Conservation (phyloP, 2,888 invertebrate genomes). For the Hirtodrosophila trivittata region DNA sequence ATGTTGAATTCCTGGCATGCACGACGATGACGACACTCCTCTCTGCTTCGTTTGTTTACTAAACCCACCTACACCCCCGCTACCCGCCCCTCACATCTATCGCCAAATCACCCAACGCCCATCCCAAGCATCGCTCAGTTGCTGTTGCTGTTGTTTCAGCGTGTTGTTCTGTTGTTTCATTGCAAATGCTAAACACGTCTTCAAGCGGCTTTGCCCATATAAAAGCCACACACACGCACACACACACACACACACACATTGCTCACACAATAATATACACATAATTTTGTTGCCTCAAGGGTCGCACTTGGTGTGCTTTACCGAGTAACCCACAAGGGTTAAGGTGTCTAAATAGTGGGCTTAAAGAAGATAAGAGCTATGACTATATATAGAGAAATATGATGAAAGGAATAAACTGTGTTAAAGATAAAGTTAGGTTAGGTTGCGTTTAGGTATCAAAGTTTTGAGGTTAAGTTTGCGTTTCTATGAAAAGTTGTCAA, state of each 20-base stretch:
- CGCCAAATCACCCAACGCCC: slow-evolving; percentile 25
- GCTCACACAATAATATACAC: neutral
- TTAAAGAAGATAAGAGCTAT: too few species aligned
- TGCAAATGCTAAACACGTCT: slow-evolving; percentile 75
- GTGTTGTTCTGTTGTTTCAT: slow-evolving; percentile 46
- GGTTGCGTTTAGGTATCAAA: too few species aligned
- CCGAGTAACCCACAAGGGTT: too few species aligned
- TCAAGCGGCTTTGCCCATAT: slow-evolving; percentile 61
- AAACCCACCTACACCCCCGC: neutral
- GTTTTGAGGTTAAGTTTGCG: too few species aligned
- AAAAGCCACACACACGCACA: slow-evolving; percentile 18
- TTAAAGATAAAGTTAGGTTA: too few species aligned
- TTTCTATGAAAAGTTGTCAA: too few species aligned
- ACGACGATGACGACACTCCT: slow-evolving; percentile 62
- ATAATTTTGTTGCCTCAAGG: too few species aligned
- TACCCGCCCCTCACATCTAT: slow-evolving; percentile 5
- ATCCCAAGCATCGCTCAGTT: slow-evolving; percentile 30
- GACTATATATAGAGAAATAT: too few species aligned
- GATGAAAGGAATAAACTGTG: too few species aligned
- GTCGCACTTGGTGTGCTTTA: too few species aligned
- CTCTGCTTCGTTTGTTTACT: slow-evolving; percentile 2
- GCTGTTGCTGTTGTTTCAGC: slow-evolving; percentile 22
- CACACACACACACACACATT: neutral
- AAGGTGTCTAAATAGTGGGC: too few species aligned
- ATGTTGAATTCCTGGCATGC: slow-evolving; percentile 72